Evolutionary conservation across 2,113 vertebrate genomes (phyloP).

Genomic region (Dipodomys spectabilis): DNA sequence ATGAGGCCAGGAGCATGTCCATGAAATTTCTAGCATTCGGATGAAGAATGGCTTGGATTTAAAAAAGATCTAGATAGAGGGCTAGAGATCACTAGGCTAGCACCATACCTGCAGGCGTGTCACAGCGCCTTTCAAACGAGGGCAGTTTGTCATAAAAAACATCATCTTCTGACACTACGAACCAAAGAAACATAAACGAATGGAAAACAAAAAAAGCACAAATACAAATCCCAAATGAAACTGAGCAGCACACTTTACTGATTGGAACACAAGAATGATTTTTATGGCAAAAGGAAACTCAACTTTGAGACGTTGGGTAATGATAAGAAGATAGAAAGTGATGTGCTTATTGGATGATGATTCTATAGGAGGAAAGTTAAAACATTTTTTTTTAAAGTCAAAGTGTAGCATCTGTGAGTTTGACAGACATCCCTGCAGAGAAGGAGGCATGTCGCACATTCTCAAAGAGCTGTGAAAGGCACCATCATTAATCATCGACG

Average conservation of each 20-base stretch:
- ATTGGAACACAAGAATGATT: constrained; percentile 57
- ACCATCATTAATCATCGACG: constrained; percentile 39
- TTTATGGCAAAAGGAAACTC: constrained; percentile 58
- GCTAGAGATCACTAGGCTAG: constrained; percentile 68
- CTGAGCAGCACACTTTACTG: constrained; percentile 65
- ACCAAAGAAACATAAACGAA: constrained; percentile 87
- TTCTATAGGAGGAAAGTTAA: constrained; percentile 36
- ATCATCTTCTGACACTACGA: constrained; percentile 92
- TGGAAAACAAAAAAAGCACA: constrained; percentile 84
- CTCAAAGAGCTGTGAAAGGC: constrained; percentile 32
- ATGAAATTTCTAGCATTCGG: constrained; percentile 78
- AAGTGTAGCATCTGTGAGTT: constrained; percentile 40
- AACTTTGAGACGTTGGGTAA: constrained; percentile 1
- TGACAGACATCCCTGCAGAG: constrained; percentile 15
- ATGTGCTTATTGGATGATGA: constrained; percentile 27
- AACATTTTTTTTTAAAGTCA: neutral
- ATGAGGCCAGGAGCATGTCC: constrained; percentile 73
- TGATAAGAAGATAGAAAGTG: neutral
- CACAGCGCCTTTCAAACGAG: constrained; percentile 92
- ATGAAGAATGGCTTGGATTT: constrained; percentile 82
- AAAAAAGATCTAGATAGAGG: constrained; percentile 43
- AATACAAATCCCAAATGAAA: constrained; percentile 85
- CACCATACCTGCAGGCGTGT: constrained; percentile 93
- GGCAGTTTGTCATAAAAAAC: constrained; percentile 95
- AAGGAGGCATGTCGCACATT: neutral